These are phyloP conservation scores for Peromyscus aztecus DNA, from an alignment of 2,797 vertebrate genomes.

Conservation along the genomic window DNA sequence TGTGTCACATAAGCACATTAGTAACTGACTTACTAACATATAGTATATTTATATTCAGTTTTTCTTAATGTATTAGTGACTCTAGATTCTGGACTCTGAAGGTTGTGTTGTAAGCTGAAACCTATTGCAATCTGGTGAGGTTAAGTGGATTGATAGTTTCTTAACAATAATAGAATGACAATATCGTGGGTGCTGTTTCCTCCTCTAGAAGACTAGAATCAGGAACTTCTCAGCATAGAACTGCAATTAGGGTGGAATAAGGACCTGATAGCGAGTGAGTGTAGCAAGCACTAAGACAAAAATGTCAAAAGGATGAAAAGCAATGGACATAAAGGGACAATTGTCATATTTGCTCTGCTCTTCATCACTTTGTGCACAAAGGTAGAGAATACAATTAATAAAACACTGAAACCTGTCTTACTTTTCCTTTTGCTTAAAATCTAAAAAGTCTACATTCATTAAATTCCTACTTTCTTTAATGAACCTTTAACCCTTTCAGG, in stretches of 20 bases:
- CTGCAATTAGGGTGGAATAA: not conserved
- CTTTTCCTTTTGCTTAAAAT: not conserved
- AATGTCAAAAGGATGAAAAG: not conserved
- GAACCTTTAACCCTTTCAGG: not conserved
- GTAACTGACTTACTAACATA: not conserved
- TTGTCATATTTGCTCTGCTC: not conserved
- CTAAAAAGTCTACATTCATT: not conserved
- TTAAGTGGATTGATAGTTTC: not conserved
- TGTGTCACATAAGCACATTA: constrained; percentile 29
- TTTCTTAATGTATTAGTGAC: not conserved
- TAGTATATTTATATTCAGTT: not conserved
- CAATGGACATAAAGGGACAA: not conserved
- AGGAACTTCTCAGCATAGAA: not conserved
- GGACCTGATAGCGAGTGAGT: not conserved
- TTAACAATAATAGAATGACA: not conserved
- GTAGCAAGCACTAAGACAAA: not conserved
- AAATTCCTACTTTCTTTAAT: not conserved
- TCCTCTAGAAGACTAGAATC: not conserved
- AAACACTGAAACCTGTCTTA: not conserved
- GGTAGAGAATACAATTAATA: not conserved
- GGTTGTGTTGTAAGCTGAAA: not conserved
- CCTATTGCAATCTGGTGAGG: not conserved
- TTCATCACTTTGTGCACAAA: not conserved
- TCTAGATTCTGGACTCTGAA: not conserved
- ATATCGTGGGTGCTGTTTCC: not conserved